phyloP scores from a whole-genome alignment of 2,113 vertebrate genomes.

The Ochotona princeps region DNA sequence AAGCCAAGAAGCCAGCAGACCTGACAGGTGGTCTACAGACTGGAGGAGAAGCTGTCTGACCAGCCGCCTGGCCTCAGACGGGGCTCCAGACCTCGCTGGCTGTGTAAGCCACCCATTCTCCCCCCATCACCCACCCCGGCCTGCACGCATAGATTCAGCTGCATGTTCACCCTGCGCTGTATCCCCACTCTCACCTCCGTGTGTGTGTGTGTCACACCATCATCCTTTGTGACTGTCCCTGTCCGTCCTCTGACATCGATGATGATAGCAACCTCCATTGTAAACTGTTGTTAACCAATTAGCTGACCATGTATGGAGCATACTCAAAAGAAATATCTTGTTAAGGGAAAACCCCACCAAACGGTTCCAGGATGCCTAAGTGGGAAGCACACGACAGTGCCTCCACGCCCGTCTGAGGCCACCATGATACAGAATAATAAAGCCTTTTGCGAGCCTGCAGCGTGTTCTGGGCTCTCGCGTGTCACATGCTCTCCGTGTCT shows the following conservation, averaged over 20 bases:
- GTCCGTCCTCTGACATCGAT: constrained; percentile 89
- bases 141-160: constrained; percentile 92
- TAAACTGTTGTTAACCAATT: constrained; percentile 90
- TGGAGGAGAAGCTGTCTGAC: constrained; percentile 76
- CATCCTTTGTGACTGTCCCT: constrained; percentile 85
- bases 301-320: constrained; percentile 91
- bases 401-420: constrained; percentile 83
- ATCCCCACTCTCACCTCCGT: constrained; percentile 83
- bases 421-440: constrained; percentile 86
- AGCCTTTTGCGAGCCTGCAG: constrained; percentile 67
- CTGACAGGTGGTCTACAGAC: constrained; percentile 82
- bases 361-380: constrained; percentile 79
- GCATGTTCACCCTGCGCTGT: constrained; percentile 94
- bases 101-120: constrained; percentile 88
- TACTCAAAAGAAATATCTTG: constrained; percentile 76
- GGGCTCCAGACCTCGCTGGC: constrained; percentile 84
- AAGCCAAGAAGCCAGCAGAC: constrained; percentile 82
- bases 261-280: constrained; percentile 88
- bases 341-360: constrained; percentile 80
- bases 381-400: constrained; percentile 79
- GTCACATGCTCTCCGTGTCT: neutral
- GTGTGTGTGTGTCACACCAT: constrained; percentile 85
- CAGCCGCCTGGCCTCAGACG: constrained; percentile 80
- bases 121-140: constrained; percentile 73
- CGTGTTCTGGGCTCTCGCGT: neutral